phyloP scores from a whole-genome alignment of 1,140 invertebrate species.

The Brachionus rubens region DNA sequence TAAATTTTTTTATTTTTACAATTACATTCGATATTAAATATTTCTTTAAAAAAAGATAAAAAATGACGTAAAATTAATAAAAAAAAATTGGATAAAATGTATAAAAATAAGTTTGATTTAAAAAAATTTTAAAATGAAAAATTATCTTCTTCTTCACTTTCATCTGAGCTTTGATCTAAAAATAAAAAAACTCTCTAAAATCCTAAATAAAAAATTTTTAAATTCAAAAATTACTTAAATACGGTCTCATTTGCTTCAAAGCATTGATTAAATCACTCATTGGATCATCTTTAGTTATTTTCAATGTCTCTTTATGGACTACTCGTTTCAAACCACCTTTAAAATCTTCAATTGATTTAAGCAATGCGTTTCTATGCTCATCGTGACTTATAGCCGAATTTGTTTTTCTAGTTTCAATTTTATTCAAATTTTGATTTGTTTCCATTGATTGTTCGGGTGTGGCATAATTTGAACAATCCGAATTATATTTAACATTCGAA shows the following conservation, averaged over 20 bases:
- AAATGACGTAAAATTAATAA: not conserved
- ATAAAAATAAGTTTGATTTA: not conserved
- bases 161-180: slow-evolving; percentile 31
- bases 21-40: not conserved
- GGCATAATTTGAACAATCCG: not conserved
- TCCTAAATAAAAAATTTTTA: not conserved
- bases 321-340: slow-evolving; percentile 31
- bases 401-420: not conserved
- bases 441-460: not conserved
- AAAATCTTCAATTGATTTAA: slow-evolving; percentile 27
- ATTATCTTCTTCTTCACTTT: slow-evolving; percentile 10
- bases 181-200: not conserved
- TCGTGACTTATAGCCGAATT: not conserved
- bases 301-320: not conserved
- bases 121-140: slow-evolving; percentile 27
- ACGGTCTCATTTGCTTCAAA: not conserved
- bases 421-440: not conserved
- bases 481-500: not conserved
- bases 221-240: slow-evolving; percentile 26
- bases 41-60: not conserved
- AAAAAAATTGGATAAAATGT: not conserved
- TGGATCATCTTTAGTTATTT: slow-evolving; percentile 1
- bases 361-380: not conserved
- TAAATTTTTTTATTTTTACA: not conserved
- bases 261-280: slow-evolving; percentile 27